phyloP scores from a whole-genome alignment of 2,113 vertebrate genomes.

The Neogobius melanostomus region DNA sequence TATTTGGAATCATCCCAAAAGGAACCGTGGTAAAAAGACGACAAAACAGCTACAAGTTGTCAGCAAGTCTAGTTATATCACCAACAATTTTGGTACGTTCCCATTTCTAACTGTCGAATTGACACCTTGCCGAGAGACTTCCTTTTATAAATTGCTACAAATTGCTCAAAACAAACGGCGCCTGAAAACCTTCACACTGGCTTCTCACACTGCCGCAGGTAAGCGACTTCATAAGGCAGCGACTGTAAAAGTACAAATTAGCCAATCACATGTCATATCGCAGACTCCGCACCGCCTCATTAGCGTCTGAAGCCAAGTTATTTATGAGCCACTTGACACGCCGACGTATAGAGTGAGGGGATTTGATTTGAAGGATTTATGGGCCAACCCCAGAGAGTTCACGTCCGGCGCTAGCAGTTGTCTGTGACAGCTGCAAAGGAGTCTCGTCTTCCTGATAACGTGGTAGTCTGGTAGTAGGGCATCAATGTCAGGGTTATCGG shows the following conservation, averaged over 20 bases:
- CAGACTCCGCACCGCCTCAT: not conserved
- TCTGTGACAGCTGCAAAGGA: slow-evolving; percentile 61
- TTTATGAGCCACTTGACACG: not conserved
- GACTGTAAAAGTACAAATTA: slow-evolving; percentile 1
- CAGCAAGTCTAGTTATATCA: too few relatives aligned
- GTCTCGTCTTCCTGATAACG: not conserved
- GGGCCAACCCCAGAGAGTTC: not conserved
- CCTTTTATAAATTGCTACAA: not conserved
- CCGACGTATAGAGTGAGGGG: not conserved
- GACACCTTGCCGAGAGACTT: not conserved
- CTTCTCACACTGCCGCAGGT: not conserved
- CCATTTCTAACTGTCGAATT: not conserved
- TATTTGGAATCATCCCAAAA: too few relatives aligned
- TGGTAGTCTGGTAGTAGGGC: not conserved
- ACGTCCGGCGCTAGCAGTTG: slow-evolving; percentile 42
- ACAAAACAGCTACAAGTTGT: too few relatives aligned
- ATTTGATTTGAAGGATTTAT: slow-evolving; percentile 4
- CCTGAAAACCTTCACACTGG: not conserved
- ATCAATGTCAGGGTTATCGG: not conserved
- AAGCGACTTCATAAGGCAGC: too few relatives aligned
- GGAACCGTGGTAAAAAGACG: too few relatives aligned
- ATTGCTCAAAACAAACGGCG: not conserved
- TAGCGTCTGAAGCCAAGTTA: not conserved
- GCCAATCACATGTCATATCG: not conserved
- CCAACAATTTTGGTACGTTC: too few relatives aligned